Percentiles rank a stretch among this genome's conserved stretches.
These are phyloP conservation scores for Halcyon smyrnensis DNA, from an alignment of 2,797 vertebrate species.

Conservation along the genomic window DNA sequence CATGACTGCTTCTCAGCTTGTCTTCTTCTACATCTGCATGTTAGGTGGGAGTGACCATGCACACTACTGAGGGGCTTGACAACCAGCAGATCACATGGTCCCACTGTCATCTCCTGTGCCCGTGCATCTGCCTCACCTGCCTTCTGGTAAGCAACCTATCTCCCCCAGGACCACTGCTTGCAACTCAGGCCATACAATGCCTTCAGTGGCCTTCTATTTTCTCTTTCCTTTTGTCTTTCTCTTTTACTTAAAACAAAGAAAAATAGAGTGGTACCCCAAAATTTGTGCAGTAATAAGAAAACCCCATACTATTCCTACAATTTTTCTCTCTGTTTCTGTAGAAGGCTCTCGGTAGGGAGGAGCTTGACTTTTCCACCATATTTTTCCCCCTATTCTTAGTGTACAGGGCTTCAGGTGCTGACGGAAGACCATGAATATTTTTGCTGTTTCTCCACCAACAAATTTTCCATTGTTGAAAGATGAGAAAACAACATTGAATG, in stretches of 20 bases:
- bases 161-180: background rate
- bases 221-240: background rate
- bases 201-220: background rate
- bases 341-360: background rate
- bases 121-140: background rate
- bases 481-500: background rate
- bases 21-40: background rate
- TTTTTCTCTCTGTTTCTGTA: background rate
- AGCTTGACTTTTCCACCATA: background rate
- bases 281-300: background rate
- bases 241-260: background rate
- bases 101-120: background rate
- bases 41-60: background rate
- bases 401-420: background rate
- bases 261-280: background rate
- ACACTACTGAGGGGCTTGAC: background rate
- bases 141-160: background rate
- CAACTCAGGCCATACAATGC: background rate
- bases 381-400: background rate
- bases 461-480: background rate
- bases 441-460: background rate
- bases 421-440: background rate
- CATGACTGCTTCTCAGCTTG: background rate
- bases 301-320: rapidly evolving
- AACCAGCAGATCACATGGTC: background rate